Conservation (phyloP, 2,888 invertebrate species). For the Allophyes oxyacanthae region DNA sequence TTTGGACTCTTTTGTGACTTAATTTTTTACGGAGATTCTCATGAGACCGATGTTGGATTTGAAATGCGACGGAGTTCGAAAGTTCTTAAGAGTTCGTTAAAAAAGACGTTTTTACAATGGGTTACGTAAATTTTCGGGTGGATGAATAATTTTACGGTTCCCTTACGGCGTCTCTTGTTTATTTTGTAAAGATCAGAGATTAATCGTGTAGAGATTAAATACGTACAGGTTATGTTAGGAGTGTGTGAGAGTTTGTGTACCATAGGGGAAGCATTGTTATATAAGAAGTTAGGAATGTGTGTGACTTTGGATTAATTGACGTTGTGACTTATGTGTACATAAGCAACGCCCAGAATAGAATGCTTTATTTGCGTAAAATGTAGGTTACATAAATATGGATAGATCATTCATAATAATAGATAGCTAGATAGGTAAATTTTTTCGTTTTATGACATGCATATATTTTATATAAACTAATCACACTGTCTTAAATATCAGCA, state of each 20-base stretch:
- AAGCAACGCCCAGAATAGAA: no score
- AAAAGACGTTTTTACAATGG: constrained; percentile 87
- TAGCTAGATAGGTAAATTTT: no score
- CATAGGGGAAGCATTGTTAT: constrained; percentile 15
- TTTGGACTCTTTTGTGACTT: constrained; percentile 81
- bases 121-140: constrained; percentile 75
- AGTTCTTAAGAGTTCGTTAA: constrained; percentile 82
- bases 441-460: no score
- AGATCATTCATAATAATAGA: no score
- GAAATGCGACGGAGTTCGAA: constrained; percentile 79
- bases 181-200: constrained; percentile 60
- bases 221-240: constrained; percentile 18
- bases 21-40: constrained; percentile 84
- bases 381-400: no score
- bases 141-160: constrained; percentile 84
- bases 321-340: constrained; percentile 5
- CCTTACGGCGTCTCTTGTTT: constrained; percentile 64
- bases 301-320: constrained; percentile 5
- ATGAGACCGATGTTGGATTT: constrained; percentile 84
- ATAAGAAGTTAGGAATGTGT: constrained; percentile 20
- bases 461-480: no score
- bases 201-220: constrained; percentile 42
- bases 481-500: no score
- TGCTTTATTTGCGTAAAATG: no score
- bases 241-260: constrained; percentile 6